Evolutionary conservation across 2,888 invertebrate species (phyloP).

Genomic region (Synergus laeviventris): DNA sequence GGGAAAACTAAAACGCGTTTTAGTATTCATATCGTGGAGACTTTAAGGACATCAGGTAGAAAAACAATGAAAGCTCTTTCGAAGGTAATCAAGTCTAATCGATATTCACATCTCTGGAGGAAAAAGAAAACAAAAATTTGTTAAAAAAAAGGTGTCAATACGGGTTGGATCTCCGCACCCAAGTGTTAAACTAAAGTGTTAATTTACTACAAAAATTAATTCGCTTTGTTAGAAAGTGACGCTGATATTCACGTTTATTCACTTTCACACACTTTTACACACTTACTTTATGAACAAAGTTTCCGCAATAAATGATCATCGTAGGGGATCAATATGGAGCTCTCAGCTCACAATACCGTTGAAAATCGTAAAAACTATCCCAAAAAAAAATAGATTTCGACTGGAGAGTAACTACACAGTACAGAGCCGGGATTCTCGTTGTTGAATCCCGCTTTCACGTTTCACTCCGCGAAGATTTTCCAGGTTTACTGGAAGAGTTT

Average conservation of each 20-base stretch:
- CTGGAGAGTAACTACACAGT: neutral
- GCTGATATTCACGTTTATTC: conserved; percentile 45
- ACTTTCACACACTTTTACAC: conserved; percentile 42
- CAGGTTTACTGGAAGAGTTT: conserved; percentile 7
- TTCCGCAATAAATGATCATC: conserved; percentile 51
- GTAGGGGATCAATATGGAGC: conserved; percentile 54
- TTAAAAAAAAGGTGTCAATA: neutral
- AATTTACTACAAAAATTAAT: conserved; percentile 45
- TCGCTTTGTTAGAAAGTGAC: conserved; percentile 48
- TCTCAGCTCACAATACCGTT: neutral
- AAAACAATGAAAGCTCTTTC: neutral
- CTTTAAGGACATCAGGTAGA: neutral
- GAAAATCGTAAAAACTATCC: neutral
- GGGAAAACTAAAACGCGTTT: neutral
- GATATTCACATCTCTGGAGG: neutral
- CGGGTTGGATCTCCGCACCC: neutral
- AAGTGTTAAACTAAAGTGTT: conserved; percentile 1
- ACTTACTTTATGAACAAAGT: conserved; percentile 49
- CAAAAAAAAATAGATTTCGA: conserved; percentile 5
- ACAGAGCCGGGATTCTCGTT: conserved; percentile 7
- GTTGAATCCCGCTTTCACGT: conserved; percentile 32
- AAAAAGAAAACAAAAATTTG: neutral
- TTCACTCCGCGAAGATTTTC: neutral
- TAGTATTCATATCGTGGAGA: neutral
- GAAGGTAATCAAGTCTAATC: conserved; percentile 2